These are phyloP conservation scores for Zapus hudsonius DNA, from an alignment of 2,113 vertebrate species.

Conservation along the genomic window DNA sequence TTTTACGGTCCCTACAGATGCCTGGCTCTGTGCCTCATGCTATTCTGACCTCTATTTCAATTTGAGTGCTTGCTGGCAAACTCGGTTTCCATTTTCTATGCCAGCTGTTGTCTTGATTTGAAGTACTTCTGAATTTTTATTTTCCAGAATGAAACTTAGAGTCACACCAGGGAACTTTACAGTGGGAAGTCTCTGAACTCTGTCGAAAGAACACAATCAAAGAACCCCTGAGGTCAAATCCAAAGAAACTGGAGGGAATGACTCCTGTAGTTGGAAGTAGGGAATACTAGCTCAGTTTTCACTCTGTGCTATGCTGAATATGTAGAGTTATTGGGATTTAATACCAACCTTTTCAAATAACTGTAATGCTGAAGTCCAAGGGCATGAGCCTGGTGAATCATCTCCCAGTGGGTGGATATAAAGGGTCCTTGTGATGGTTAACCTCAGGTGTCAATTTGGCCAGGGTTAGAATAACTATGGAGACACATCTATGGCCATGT, in stretches of 20 bases:
- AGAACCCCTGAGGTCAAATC: neutral
- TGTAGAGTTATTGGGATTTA: neutral
- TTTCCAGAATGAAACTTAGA: constrained; percentile 37
- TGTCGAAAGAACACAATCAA: neutral
- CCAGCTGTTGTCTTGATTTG: constrained; percentile 31
- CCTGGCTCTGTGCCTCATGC: neutral
- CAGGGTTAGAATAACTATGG: too few species aligned
- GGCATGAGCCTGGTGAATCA: neutral
- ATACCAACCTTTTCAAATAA: neutral
- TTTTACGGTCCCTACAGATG: neutral
- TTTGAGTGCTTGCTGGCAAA: neutral
- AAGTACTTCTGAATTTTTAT: constrained; percentile 48
- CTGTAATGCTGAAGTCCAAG: neutral
- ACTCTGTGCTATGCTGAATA: neutral
- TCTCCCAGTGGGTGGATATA: neutral
- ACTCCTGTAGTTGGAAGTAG: neutral
- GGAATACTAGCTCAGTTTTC: neutral
- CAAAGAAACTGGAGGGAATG: neutral
- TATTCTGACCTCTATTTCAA: neutral
- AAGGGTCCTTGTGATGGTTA: neutral
- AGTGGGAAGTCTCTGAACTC: neutral
- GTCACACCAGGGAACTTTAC: neutral
- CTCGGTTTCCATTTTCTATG: constrained; percentile 19
- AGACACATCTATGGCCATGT: too few species aligned
- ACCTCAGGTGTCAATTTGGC: too few species aligned